A percentile compares a stretch with the other conserved stretches of the same genome.
Conservation (phyloP, 2,113 vertebrate genomes). For the Cephalopholis sonnerati region DNA sequence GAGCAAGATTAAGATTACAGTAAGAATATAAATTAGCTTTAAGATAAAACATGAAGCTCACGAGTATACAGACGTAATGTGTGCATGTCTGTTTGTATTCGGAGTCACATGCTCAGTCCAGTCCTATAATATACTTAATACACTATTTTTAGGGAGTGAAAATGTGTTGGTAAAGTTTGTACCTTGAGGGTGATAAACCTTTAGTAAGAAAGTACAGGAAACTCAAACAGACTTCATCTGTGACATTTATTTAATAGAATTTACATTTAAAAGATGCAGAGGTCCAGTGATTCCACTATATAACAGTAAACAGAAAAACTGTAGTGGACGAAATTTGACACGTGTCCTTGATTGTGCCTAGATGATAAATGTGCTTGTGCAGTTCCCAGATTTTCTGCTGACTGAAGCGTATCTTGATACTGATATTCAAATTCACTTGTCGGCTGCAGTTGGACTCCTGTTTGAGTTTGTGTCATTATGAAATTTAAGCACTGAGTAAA, state of each 20-base stretch:
- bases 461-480: neutral
- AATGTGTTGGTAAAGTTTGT: neutral
- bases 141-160: no score
- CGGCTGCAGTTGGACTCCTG: neutral
- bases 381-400: slow-evolving; percentile 5
- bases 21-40: neutral
- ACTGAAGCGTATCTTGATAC: neutral
- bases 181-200: neutral
- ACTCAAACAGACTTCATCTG: neutral
- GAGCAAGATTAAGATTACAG: neutral
- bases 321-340: neutral
- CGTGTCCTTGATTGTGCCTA: neutral
- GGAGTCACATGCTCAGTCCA: neutral
- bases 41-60: neutral
- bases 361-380: slow-evolving; percentile 7
- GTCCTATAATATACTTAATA: neutral
- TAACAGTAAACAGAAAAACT: neutral
- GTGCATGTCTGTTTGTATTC: neutral
- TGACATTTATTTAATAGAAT: slow-evolving; percentile 23
- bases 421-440: neutral
- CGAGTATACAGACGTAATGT: neutral
- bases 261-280: slow-evolving; percentile 6
- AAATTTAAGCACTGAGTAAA: slow-evolving; percentile 20
- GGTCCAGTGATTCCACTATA: neutral
- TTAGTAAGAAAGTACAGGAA: neutral